Percentiles rank a stretch among this genome's conserved stretches.
These are phyloP conservation scores for Colistium nudipinnis DNA, from an alignment of 2,113 vertebrate species.

Conservation along the genomic window DNA sequence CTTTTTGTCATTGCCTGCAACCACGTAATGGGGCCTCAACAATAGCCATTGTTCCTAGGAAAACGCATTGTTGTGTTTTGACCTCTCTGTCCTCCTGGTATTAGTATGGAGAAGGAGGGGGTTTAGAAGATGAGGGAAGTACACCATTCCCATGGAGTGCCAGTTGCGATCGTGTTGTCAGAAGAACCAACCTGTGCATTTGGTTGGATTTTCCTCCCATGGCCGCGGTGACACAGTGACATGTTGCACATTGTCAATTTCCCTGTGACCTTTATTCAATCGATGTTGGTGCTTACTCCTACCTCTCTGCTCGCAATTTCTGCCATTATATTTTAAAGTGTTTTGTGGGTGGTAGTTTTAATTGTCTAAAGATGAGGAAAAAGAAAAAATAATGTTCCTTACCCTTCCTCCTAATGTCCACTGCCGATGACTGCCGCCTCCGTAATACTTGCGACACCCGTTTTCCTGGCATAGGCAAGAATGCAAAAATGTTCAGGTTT, in stretches of 20 bases:
- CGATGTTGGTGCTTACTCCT: constrained; percentile 5
- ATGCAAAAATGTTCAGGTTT: constrained; percentile 61
- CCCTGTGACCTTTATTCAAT: neutral
- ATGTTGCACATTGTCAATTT: constrained; percentile 25
- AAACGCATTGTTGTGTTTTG: constrained; percentile 16
- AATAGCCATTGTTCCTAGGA: neutral
- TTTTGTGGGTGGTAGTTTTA: constrained; percentile 63
- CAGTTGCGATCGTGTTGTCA: neutral
- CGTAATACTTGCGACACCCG: neutral
- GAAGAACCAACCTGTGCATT: neutral
- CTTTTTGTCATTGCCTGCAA: constrained; percentile 27
- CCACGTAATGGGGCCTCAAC: neutral
- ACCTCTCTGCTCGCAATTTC: constrained; percentile 20
- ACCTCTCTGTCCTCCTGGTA: constrained; percentile 5
- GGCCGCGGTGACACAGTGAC: constrained; percentile 6
- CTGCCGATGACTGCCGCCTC: constrained; percentile 2
- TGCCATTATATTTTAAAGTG: constrained; percentile 58
- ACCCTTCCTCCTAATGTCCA: constrained; percentile 21
- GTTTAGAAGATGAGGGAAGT: neutral
- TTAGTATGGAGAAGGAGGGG: neutral
- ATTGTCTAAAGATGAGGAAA: constrained; percentile 56
- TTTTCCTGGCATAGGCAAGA: constrained; percentile 36
- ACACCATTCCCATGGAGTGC: neutral
- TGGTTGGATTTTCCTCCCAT: neutral
- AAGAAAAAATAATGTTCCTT: constrained; percentile 41